These are phyloP conservation scores for Odontophorus gujanensis DNA, from an alignment of 2,113 vertebrate genomes.

Conservation along the genomic window DNA sequence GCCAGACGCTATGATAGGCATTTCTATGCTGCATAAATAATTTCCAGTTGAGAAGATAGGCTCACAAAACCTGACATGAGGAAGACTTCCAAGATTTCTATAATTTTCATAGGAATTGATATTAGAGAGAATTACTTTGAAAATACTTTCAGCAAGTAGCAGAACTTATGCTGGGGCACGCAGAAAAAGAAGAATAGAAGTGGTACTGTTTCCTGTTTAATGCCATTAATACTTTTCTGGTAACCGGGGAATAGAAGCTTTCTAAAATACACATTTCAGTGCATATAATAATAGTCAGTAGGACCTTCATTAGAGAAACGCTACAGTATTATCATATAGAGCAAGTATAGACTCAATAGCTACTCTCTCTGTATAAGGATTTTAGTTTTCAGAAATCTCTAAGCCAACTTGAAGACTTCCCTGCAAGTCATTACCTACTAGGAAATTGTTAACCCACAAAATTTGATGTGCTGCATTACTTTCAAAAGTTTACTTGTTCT, in stretches of 20 bases:
- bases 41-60: not conserved
- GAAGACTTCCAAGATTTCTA: not conserved
- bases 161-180: not conserved
- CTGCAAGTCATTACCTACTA: not conserved
- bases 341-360: not conserved
- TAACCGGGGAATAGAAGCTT: not conserved
- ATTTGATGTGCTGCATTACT: not conserved
- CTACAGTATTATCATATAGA: not conserved
- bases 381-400: not conserved
- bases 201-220: not conserved
- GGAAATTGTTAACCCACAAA: constrained; percentile 5
- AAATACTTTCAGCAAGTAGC: not conserved
- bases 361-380: not conserved
- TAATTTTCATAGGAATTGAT: not conserved
- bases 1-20: not conserved
- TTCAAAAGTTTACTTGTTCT: not conserved
- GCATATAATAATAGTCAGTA: not conserved
- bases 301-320: not conserved
- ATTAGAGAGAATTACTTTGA: not conserved
- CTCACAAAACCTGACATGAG: not conserved
- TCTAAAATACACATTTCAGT: not conserved
- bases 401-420: not conserved
- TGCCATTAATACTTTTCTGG: not conserved
- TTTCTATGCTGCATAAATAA: not conserved
- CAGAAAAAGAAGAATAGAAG: not conserved